These are phyloP conservation scores for Ethmia dodecea DNA, from an alignment of 2,888 invertebrate genomes.

Conservation along the genomic window DNA sequence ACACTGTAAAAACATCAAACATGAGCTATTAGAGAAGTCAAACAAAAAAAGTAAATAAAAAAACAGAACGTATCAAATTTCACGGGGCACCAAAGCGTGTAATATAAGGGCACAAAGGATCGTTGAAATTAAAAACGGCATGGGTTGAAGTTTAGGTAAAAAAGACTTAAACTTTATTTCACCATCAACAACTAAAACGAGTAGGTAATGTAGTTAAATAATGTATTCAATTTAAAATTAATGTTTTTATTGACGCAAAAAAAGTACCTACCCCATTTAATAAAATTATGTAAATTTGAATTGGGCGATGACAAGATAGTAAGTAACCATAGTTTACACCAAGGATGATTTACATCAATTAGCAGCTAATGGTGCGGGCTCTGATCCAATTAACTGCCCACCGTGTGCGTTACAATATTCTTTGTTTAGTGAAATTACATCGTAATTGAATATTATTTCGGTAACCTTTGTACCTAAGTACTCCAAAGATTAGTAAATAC, in stretches of 20 bases:
- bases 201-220: too few species aligned
- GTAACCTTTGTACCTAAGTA: conserved; percentile 4
- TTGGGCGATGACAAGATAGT: conserved; percentile 22
- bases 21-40: not conserved
- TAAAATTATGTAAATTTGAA: conserved; percentile 13
- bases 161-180: too few species aligned
- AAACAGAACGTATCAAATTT: conserved; percentile 8
- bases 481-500: conserved; percentile 1
- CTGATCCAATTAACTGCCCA: conserved; percentile 47
- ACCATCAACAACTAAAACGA: too few species aligned
- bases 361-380: conserved; percentile 56
- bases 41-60: not conserved
- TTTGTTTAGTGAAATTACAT: conserved; percentile 31
- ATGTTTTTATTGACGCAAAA: too few species aligned
- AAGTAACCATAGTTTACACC: conserved; percentile 14
- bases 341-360: conserved; percentile 37
- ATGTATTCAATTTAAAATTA: too few species aligned
- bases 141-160: too few species aligned
- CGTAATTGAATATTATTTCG: conserved; percentile 24
- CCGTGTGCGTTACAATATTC: conserved; percentile 26
- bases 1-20: conserved; percentile 80
- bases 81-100: conserved; percentile 16
- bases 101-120: conserved; percentile 6
- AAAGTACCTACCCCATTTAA: too few species aligned
- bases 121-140: conserved; percentile 1